Percentiles rank a stretch among this genome's conserved stretches.
phyloP scores from a whole-genome alignment of 35 echinoderm and acorn worm genomes.

The Heliocidaris tuberculata region DNA sequence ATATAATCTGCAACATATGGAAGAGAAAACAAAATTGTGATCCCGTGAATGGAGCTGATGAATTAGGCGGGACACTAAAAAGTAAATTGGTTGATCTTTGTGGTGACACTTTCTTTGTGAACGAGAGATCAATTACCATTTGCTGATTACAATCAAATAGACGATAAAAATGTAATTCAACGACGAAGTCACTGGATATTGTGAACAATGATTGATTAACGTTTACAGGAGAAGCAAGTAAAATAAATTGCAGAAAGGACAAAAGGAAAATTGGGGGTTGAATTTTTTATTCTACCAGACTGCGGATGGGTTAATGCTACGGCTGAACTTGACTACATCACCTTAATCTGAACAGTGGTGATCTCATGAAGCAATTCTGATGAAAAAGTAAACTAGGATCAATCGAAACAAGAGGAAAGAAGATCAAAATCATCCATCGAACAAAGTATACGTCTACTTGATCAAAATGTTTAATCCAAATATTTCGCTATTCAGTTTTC shows the following conservation, averaged over 20 bases:
- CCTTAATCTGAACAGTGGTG: background rate
- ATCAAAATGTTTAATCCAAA: background rate
- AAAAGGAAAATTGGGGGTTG: too few species aligned
- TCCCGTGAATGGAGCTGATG: background rate
- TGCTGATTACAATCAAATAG: too few species aligned
- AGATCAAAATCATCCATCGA: background rate
- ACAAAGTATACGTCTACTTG: background rate
- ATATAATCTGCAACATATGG: slow-evolving; percentile 36
- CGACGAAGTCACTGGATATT: too few species aligned
- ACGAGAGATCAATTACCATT: background rate
- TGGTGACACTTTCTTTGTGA: background rate
- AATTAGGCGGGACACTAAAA: background rate
- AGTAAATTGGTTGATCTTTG: background rate
- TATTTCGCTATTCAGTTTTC: too few species aligned
- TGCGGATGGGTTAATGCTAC: too few species aligned
- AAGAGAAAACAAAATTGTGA: background rate
- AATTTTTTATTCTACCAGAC: too few species aligned
- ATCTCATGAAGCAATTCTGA: background rate
- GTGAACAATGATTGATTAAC: background rate
- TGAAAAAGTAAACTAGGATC: background rate
- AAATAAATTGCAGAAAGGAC: background rate
- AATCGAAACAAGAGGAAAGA: background rate
- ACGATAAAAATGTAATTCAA: too few species aligned
- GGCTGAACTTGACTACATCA: too few species aligned
- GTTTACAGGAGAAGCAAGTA: background rate